Evolutionary conservation across 2,113 vertebrate genomes (phyloP).

Genomic region (Corythaixoides concolor): DNA sequence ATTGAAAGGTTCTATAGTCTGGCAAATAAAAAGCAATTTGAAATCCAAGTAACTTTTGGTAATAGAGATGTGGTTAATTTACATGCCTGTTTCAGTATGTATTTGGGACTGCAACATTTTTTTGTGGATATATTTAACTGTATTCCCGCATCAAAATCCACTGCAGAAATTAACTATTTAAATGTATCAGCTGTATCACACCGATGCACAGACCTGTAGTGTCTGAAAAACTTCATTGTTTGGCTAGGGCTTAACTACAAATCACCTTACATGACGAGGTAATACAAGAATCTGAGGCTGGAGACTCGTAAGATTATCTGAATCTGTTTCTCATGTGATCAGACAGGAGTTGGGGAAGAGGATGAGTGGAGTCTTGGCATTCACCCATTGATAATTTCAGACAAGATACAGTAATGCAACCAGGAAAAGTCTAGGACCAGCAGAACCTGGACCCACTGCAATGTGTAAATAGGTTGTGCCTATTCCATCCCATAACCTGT

Average conservation of each 20-base stretch:
- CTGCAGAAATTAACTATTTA: not conserved
- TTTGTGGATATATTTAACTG: not conserved
- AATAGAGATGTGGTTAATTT: not conserved
- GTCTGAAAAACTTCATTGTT: not conserved
- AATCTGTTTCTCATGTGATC: not conserved
- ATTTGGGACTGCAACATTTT: not conserved
- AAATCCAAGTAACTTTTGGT: not conserved
- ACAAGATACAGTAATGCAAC: not conserved
- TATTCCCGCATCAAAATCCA: not conserved
- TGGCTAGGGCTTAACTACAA: not conserved
- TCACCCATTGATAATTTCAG: not conserved
- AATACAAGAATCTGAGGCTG: not conserved
- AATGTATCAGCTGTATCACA: not conserved
- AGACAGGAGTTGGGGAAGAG: not conserved
- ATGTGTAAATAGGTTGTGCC: not conserved
- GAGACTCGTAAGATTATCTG: not conserved
- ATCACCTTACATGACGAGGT: rapidly evolving
- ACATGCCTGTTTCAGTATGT: not conserved
- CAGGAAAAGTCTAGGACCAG: not conserved
- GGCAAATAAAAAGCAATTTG: not conserved
- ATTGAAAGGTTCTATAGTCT: not conserved
- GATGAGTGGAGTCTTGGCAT: not conserved
- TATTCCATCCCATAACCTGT: not conserved
- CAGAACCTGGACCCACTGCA: not conserved
- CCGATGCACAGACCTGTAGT: not conserved